phyloP scores from a whole-genome alignment of 2,113 vertebrate genomes.

The Sceloporus tristichus region DNA sequence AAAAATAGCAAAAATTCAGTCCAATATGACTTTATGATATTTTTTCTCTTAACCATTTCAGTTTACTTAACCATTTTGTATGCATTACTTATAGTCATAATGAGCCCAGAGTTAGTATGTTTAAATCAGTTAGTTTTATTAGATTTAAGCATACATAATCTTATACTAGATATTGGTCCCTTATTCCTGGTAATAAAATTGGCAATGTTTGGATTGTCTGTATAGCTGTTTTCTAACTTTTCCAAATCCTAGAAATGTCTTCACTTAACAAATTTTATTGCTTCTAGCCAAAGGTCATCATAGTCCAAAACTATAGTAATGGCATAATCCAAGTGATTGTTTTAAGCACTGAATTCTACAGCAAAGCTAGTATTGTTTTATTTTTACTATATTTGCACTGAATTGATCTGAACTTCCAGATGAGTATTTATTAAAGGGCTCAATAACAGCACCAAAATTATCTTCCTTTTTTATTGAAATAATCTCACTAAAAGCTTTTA shows the following conservation, averaged over 20 bases:
- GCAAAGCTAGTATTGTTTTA: conserved; percentile 42
- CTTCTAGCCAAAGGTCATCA: conserved; percentile 22
- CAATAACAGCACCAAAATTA: conserved; percentile 47
- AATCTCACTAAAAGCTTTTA: conserved; percentile 49
- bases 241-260: not conserved
- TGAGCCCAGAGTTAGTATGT: not conserved
- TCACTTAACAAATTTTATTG: conserved; percentile 3
- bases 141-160: not conserved
- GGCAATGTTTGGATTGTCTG: not conserved
- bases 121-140: not conserved
- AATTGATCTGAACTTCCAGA: conserved; percentile 38
- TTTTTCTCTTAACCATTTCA: not conserved
- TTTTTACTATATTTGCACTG: conserved; percentile 65
- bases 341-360: conserved; percentile 48
- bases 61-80: not conserved
- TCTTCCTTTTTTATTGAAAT: conserved; percentile 40
- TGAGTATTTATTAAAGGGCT: conserved; percentile 28
- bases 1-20: not conserved
- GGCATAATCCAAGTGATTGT: conserved; percentile 20
- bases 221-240: not conserved
- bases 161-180: not conserved
- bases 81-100: not conserved
- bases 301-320: conserved; percentile 1
- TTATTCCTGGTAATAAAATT: not conserved
- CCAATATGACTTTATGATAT: not conserved